Conservation (phyloP, 2,797 vertebrate species). For the Macropodus opercularis region DNA sequence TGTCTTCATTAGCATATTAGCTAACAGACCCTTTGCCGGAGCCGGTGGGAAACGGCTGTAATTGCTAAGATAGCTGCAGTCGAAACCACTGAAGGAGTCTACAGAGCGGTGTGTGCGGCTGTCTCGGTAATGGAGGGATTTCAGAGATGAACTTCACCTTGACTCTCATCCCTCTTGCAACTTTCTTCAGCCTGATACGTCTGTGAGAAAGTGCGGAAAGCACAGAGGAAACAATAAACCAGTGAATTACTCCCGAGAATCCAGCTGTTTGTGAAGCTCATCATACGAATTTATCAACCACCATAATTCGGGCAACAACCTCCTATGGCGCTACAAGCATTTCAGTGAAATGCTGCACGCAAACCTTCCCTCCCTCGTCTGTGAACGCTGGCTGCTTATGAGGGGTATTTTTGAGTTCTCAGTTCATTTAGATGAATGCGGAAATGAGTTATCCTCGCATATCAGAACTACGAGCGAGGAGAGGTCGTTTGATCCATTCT, state of each 20-base stretch:
- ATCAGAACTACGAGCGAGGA: slow-evolving; percentile 46
- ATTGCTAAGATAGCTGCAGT: slow-evolving; percentile 75
- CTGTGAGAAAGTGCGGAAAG: slow-evolving; percentile 6
- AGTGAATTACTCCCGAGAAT: slow-evolving; percentile 55
- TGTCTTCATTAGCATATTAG: slow-evolving; percentile 85
- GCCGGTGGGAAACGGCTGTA: slow-evolving; percentile 77
- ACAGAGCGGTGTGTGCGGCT: slow-evolving; percentile 29
- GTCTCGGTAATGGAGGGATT: slow-evolving; percentile 53
- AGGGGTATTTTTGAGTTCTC: slow-evolving; percentile 53
- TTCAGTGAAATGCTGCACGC: slow-evolving; percentile 59
- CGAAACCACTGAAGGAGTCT: slow-evolving; percentile 70
- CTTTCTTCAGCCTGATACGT: slow-evolving; percentile 20
- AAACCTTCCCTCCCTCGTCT: slow-evolving; percentile 23
- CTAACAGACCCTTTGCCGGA: slow-evolving; percentile 70
- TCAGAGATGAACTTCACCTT: slow-evolving; percentile 66
- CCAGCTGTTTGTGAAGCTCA: slow-evolving; percentile 64
- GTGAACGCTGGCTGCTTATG: slow-evolving; percentile 20
- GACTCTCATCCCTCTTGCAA: slow-evolving; percentile 39
- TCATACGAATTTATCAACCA: slow-evolving; percentile 64
- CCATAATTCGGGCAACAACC: slow-evolving; percentile 40
- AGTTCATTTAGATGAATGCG: slow-evolving; percentile 54
- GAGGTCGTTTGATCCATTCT: slow-evolving; percentile 64
- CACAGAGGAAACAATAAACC: slow-evolving; percentile 44
- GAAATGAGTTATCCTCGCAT: slow-evolving; percentile 40
- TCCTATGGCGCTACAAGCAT: slow-evolving; percentile 33